phyloP scores from a whole-genome alignment of 1,140 invertebrate genomes.

The Carposina sasakii region DNA sequence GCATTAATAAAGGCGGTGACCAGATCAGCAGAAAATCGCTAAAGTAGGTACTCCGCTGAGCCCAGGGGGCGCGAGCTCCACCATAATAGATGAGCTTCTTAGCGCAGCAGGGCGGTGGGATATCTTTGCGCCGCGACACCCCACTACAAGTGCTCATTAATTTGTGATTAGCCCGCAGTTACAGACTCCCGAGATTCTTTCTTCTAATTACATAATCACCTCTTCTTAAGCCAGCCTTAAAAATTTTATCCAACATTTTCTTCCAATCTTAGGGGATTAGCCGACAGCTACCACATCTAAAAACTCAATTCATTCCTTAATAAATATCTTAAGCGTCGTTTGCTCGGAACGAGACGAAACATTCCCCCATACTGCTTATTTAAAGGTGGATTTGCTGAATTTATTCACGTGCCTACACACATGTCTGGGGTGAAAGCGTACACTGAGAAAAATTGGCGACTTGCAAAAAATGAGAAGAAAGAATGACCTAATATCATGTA shows the following conservation, averaged over 20 bases:
- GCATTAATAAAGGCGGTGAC: no score
- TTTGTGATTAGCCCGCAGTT: constrained; percentile 68
- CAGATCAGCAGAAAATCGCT: background rate
- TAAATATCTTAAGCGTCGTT: constrained; percentile 71
- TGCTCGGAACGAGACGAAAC: constrained; percentile 62
- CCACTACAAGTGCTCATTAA: constrained; percentile 65
- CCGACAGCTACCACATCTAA: constrained; percentile 51
- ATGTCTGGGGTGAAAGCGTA: constrained; percentile 18
- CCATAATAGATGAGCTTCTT: constrained; percentile 70
- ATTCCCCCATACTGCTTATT: constrained; percentile 63
- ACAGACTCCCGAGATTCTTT: constrained; percentile 45
- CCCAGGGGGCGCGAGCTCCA: constrained; percentile 44
- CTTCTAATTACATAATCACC: constrained; percentile 62
- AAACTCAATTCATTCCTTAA: constrained; percentile 60
- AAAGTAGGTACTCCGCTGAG: constrained; percentile 18
- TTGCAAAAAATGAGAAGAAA: no score
- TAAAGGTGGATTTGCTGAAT: constrained; percentile 67
- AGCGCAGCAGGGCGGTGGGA: constrained; percentile 59
- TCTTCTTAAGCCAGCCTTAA: constrained; percentile 43
- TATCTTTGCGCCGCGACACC: constrained; percentile 67
- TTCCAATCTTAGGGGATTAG: no score
- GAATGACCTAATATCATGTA: no score
- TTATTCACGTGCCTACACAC: constrained; percentile 51
- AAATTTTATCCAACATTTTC: no score
- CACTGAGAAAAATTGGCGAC: no score